These are phyloP conservation scores for Solea solea DNA, from an alignment of 2,113 vertebrate species.

Conservation along the genomic window DNA sequence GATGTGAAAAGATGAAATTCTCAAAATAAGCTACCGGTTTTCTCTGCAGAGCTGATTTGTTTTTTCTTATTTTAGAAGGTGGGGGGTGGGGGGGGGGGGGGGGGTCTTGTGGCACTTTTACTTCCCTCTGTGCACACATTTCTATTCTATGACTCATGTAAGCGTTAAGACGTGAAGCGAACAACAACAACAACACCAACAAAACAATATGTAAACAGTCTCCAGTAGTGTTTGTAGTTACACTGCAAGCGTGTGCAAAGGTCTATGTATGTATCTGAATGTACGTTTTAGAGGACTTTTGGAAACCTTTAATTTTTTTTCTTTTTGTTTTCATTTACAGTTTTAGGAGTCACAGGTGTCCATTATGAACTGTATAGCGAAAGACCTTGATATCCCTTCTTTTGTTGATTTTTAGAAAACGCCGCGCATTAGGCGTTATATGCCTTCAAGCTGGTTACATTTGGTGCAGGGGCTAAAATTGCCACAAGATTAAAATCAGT, in stretches of 20 bases:
- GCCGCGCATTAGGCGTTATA: slow-evolving; percentile 69
- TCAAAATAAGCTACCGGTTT: slow-evolving; percentile 89
- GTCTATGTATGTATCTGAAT: slow-evolving; percentile 84
- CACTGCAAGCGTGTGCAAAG: slow-evolving; percentile 81
- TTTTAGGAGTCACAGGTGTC: slow-evolving; percentile 79
- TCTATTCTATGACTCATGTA: slow-evolving; percentile 60
- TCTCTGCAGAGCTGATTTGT: slow-evolving; percentile 93
- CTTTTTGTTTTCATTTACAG: slow-evolving; percentile 75
- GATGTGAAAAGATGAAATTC: slow-evolving; percentile 86
- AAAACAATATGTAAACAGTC: slow-evolving; percentile 75
- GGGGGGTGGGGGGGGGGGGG: not conserved
- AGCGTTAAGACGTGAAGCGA: slow-evolving; percentile 59
- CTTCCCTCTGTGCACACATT: slow-evolving; percentile 75
- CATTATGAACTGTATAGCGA: slow-evolving; percentile 80
- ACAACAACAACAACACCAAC: slow-evolving; percentile 80
- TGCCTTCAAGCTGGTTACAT: slow-evolving; percentile 81
- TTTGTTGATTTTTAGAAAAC: slow-evolving; percentile 70
- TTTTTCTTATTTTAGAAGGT: slow-evolving; percentile 72
- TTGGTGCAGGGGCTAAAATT: slow-evolving; percentile 91
- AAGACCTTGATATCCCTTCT: slow-evolving; percentile 78
- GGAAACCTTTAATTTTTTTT: slow-evolving; percentile 58
- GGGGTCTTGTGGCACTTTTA: slow-evolving; percentile 97
- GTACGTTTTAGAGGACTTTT: slow-evolving; percentile 82
- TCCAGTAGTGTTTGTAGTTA: slow-evolving; percentile 80
- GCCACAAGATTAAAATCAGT: slow-evolving; percentile 99